Evolutionary conservation across 2,888 invertebrate genomes (phyloP).

Genomic region (Hirtodrosophila cameraria): DNA sequence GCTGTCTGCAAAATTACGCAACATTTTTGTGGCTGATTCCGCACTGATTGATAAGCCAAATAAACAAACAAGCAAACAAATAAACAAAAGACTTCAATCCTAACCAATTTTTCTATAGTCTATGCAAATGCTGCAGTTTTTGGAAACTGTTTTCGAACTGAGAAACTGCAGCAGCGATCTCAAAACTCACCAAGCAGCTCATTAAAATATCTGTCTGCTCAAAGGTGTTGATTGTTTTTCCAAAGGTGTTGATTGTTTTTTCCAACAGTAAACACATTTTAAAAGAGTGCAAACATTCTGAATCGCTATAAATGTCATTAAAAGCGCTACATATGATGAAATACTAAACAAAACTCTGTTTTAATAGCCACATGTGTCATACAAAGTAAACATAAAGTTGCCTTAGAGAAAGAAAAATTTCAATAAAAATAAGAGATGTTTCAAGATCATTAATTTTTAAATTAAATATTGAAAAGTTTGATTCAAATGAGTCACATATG

Average conservation of each 20-base stretch:
- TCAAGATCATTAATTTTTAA: too few relatives aligned
- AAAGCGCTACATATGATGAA: conserved; percentile 15
- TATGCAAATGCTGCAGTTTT: conserved; percentile 10
- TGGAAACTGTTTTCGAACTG: conserved; percentile 22
- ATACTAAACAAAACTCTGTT: background rate
- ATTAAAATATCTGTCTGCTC: conserved; percentile 51
- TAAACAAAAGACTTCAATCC: conserved; percentile 12
- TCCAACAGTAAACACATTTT: conserved; percentile 49
- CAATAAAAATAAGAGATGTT: background rate
- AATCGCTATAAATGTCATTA: conserved; percentile 11
- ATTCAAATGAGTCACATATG: too few relatives aligned
- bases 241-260: conserved; percentile 53
- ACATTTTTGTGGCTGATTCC: conserved; percentile 57
- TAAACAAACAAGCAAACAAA: conserved; percentile 34
- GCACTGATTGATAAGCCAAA: conserved; percentile 70
- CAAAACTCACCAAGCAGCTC: conserved; percentile 47
- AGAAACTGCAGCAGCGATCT: conserved; percentile 27
- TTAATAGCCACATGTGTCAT: conserved; percentile 6
- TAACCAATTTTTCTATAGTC: conserved; percentile 26
- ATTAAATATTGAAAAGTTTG: background rate
- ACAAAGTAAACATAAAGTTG: background rate
- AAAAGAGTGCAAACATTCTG: conserved; percentile 49
- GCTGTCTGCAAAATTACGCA: conserved; percentile 59
- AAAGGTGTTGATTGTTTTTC: conserved; percentile 53
- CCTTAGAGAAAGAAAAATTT: background rate